Percentiles rank a stretch among this genome's conserved stretches.
Evolutionary conservation across 2,888 invertebrate species (phyloP).

Genomic region (Leucoma salicis): DNA sequence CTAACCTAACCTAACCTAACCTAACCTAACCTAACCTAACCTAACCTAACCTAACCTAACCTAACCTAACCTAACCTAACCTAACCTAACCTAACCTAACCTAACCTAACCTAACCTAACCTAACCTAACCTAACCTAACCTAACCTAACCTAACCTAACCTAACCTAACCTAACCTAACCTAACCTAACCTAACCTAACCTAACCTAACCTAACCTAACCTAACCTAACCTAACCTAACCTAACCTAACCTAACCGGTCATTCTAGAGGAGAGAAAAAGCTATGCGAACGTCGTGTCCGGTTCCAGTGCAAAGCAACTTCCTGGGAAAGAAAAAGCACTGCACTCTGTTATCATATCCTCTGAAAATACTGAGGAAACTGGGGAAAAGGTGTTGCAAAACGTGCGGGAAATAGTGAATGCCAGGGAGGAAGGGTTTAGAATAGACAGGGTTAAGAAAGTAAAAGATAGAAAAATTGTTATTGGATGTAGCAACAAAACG

Average conservation of each 20-base stretch:
- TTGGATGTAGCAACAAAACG: too few species aligned
- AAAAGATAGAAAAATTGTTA: too few species aligned
- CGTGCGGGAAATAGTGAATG: too few species aligned
- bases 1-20: constrained; percentile 24
- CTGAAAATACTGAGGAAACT: too few species aligned
- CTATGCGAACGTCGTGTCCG: too few species aligned
- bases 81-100: constrained; percentile 23
- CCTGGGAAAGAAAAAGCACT: too few species aligned
- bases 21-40: constrained; percentile 24
- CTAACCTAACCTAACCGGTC: constrained; percentile 7
- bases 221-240: constrained; percentile 21
- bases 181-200: constrained; percentile 22
- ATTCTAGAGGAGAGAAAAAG: too few species aligned
- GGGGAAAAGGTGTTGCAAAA: too few species aligned
- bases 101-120: constrained; percentile 24
- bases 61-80: constrained; percentile 24
- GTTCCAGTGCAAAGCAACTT: constrained; percentile 6
- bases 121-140: constrained; percentile 24
- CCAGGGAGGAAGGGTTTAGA: too few species aligned
- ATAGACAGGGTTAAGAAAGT: too few species aligned
- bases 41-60: constrained; percentile 22
- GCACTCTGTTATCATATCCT: too few species aligned
- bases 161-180: constrained; percentile 20
- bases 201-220: constrained; percentile 24
- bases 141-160: constrained; percentile 22